phyloP scores from a whole-genome alignment of 2,113 vertebrate species.

The Colius striatus region DNA sequence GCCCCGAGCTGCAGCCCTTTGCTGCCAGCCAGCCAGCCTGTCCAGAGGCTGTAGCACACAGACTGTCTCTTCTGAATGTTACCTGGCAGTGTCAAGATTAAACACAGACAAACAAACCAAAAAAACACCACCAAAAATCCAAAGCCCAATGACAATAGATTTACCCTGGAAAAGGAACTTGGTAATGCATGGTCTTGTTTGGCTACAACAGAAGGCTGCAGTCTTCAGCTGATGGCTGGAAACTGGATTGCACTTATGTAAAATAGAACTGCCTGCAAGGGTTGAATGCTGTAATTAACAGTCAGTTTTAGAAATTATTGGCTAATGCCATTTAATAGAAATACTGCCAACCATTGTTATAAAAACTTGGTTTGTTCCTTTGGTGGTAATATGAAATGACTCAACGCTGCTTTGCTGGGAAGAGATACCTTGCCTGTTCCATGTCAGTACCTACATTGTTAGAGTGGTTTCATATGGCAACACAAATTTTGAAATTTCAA shows the following conservation, averaged over 20 bases:
- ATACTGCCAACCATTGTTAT: constrained; percentile 32
- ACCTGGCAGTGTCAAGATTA: background rate
- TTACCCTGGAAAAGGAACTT: background rate
- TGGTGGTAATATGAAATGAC: constrained; percentile 3
- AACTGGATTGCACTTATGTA: background rate
- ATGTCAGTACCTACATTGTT: background rate
- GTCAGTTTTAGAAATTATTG: constrained; percentile 39
- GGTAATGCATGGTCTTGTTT: background rate
- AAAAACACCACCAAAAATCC: background rate
- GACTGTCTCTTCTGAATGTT: background rate
- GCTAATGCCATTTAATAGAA: constrained; percentile 41
- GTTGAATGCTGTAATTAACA: constrained; percentile 14
- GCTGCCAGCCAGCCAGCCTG: background rate
- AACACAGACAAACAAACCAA: background rate
- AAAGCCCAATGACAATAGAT: background rate
- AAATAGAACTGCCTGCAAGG: constrained; percentile 43
- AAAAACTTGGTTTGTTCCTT: constrained; percentile 15
- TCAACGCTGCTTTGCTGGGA: background rate
- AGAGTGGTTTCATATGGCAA: background rate
- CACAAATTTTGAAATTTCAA: background rate
- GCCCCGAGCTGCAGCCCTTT: background rate
- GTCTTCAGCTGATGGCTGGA: background rate
- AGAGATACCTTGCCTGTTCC: background rate
- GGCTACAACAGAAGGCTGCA: background rate
- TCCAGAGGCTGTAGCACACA: background rate